Percentiles rank a stretch among this genome's conserved stretches.
phyloP scores from a whole-genome alignment of 2,113 vertebrate genomes.

The Tringa solitaria region DNA sequence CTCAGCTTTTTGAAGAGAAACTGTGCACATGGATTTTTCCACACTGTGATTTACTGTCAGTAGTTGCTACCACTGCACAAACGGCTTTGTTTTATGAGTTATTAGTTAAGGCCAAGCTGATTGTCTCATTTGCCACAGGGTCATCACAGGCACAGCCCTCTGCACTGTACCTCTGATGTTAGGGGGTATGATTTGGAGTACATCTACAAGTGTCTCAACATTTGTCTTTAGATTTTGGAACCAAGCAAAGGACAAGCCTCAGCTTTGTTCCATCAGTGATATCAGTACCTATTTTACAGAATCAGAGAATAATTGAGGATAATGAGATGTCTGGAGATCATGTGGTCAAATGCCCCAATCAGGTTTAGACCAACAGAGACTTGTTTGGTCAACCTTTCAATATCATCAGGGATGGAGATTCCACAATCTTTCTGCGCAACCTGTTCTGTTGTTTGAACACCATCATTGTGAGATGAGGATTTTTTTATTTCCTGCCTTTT shows the following conservation, averaged over 20 bases:
- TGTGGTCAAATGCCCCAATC: accelerated
- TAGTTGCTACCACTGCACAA: not conserved
- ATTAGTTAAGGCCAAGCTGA: not conserved
- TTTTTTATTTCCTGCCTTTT: not conserved
- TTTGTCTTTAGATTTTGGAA: not conserved
- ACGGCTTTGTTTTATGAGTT: not conserved
- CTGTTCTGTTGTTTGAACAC: not conserved
- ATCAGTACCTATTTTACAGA: not conserved
- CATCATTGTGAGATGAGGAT: not conserved
- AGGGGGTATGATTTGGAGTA: accelerated
- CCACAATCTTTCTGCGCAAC: not conserved
- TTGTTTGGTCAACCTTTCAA: not conserved
- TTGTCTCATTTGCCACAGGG: not conserved
- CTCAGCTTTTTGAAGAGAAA: not conserved
- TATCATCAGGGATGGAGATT: not conserved
- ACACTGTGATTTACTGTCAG: not conserved
- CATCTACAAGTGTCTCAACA: not conserved
- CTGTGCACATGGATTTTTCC: not conserved
- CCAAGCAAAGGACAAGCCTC: not conserved
- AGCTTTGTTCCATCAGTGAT: not conserved
- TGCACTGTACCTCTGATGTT: not conserved
- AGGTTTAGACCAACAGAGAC: not conserved
- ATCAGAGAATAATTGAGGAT: not conserved
- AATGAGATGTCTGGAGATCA: not conserved
- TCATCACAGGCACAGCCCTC: not conserved